Evolutionary conservation across 2,888 invertebrate species (phyloP).

Genomic region (Sphaeridia pumilis): DNA sequence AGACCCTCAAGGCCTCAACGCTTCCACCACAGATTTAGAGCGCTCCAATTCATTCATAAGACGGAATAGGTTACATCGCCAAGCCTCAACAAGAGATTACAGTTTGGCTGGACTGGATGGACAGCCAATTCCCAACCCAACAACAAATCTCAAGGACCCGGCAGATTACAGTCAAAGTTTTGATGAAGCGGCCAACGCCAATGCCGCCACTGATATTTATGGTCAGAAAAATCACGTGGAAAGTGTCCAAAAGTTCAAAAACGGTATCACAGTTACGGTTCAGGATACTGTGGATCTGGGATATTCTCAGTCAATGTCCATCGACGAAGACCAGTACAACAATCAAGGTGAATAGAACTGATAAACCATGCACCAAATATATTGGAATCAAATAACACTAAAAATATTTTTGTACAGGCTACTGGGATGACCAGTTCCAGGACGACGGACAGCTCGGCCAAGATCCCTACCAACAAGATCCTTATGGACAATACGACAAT

Average conservation of each 20-base stretch:
- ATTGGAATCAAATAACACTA: background rate
- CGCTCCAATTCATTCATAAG: slow-evolving; percentile 31
- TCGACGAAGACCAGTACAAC: slow-evolving; percentile 13
- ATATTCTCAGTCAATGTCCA: slow-evolving; percentile 10
- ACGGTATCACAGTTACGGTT: slow-evolving; percentile 15
- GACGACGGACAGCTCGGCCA: slow-evolving; percentile 4
- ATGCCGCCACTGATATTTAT: background rate
- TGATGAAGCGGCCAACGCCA: slow-evolving; percentile 1
- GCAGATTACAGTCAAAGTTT: slow-evolving; percentile 2
- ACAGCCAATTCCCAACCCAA: background rate
- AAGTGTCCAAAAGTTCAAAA: slow-evolving; percentile 13
- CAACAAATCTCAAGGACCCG: too few relatives aligned
- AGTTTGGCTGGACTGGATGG: slow-evolving; percentile 20
- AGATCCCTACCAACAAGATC: slow-evolving; percentile 5
- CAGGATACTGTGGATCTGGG: slow-evolving; percentile 21
- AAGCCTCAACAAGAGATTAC: slow-evolving; percentile 34
- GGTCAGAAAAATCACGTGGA: slow-evolving; percentile 1
- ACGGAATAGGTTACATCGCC: slow-evolving; percentile 33
- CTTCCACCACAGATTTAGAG: slow-evolving; percentile 14
- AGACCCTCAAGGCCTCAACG: too few relatives aligned
- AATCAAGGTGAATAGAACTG: slow-evolving; percentile 2
- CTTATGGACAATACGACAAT: slow-evolving; percentile 9
- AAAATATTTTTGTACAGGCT: background rate
- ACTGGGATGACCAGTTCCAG: background rate
- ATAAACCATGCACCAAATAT: background rate